phyloP scores from a whole-genome alignment of 2,888 invertebrate genomes.

The Polymixis lichenea region DNA sequence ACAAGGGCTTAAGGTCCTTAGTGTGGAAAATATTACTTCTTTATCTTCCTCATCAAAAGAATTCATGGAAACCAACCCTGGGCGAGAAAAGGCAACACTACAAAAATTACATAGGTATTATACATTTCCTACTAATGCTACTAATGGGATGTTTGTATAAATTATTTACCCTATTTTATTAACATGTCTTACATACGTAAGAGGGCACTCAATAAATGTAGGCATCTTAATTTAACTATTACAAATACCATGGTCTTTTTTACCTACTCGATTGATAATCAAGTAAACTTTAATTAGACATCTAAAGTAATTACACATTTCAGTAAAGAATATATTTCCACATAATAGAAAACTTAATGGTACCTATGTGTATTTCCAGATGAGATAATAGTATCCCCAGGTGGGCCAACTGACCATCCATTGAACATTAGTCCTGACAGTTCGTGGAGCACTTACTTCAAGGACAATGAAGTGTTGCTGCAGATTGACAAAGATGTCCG shows the following conservation, averaged over 20 bases:
- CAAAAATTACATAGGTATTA: constrained; percentile 92
- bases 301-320: neutral
- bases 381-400: constrained; percentile 97
- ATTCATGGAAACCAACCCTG: constrained; percentile 93
- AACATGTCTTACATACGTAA: neutral
- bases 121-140: neutral
- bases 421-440: constrained; percentile 98
- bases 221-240: no score
- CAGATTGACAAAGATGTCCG: constrained; percentile 99
- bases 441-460: constrained; percentile 98
- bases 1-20: constrained; percentile 94
- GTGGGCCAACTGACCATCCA: constrained; percentile 95
- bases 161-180: neutral
- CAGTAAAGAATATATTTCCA: neutral
- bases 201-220: neutral
- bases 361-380: constrained; percentile 86
- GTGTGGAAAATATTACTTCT: constrained; percentile 97
- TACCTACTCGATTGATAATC: neutral
- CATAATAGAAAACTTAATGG: neutral
- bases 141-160: neutral
- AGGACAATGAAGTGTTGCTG: constrained; percentile 98
- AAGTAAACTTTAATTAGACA: neutral
- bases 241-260: neutral
- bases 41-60: constrained; percentile 94
- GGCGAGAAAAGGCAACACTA: constrained; percentile 95